phyloP scores from a whole-genome alignment of 2,113 vertebrate species.

The Calyptommatus sinebrachiatus region DNA sequence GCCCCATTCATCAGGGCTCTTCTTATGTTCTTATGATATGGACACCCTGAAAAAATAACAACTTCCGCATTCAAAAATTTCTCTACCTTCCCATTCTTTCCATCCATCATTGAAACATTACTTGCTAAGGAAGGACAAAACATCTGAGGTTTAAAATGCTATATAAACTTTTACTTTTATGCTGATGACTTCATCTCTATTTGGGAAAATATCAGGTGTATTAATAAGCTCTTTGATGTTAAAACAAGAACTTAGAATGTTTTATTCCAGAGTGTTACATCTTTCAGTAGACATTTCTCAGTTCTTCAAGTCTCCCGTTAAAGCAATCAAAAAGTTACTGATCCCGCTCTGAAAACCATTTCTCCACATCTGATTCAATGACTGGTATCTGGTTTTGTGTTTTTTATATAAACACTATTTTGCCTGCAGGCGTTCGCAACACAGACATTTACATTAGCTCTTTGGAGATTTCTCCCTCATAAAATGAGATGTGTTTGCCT shows the following conservation, averaged over 20 bases:
- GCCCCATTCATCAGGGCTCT: no score
- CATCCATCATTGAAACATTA: not conserved
- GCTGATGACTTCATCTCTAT: not conserved
- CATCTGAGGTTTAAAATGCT: not conserved
- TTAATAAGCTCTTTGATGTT: not conserved
- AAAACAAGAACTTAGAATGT: not conserved
- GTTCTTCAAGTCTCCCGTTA: not conserved
- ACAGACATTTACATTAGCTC: not conserved
- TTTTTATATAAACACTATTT: not conserved
- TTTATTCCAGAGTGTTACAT: not conserved
- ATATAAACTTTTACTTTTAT: not conserved
- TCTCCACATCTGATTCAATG: no score
- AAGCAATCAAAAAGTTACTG: not conserved
- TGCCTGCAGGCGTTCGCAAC: not conserved
- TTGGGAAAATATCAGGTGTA: not conserved
- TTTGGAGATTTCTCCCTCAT: not conserved
- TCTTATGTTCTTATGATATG: no score
- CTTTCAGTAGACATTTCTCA: not conserved
- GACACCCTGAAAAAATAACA: no score
- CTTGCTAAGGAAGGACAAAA: constrained; percentile 15
- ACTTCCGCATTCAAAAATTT: not conserved
- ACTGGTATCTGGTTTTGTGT: not conserved
- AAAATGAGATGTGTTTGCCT: not conserved
- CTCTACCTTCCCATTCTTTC: not conserved
- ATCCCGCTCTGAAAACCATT: not conserved